These are phyloP conservation scores for Synergus umbraculus DNA, from an alignment of 2,888 invertebrate species.

Conservation along the genomic window DNA sequence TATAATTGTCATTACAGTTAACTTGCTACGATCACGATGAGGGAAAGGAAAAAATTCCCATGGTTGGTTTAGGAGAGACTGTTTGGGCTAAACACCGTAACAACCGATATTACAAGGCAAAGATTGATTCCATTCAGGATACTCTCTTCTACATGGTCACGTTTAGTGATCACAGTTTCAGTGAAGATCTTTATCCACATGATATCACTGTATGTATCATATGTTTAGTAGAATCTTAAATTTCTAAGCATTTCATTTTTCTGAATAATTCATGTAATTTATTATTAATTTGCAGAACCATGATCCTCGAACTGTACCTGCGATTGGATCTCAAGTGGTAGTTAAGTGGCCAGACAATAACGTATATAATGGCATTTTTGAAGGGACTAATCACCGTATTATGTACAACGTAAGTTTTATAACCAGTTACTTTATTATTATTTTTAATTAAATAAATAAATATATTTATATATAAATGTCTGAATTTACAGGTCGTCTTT, in stretches of 20 bases:
- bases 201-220: constrained; percentile 78
- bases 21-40: constrained; percentile 70
- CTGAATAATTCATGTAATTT: not conserved
- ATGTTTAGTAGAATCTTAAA: not conserved
- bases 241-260: not conserved
- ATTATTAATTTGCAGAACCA: constrained; percentile 51
- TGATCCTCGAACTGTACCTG: constrained; percentile 71
- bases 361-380: constrained; percentile 77
- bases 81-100: constrained; percentile 83
- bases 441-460: not conserved
- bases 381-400: constrained; percentile 74
- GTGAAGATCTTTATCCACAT: constrained; percentile 80
- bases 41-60: constrained; percentile 68
- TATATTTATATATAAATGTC: constrained; percentile 6
- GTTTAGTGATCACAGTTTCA: constrained; percentile 82
- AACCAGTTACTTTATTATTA: not conserved
- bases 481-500: constrained; percentile 76
- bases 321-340: constrained; percentile 77
- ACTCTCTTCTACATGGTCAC: constrained; percentile 81
- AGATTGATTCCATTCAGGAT: constrained; percentile 77
- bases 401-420: constrained; percentile 76
- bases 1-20: constrained; percentile 59
- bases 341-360: constrained; percentile 81
- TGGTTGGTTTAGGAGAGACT: constrained; percentile 72
- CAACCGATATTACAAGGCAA: constrained; percentile 80